A percentile compares a stretch with the other conserved stretches of the same genome.
phyloP scores from a whole-genome alignment of 2,797 vertebrate species.

The Pseudochirops corinnae region DNA sequence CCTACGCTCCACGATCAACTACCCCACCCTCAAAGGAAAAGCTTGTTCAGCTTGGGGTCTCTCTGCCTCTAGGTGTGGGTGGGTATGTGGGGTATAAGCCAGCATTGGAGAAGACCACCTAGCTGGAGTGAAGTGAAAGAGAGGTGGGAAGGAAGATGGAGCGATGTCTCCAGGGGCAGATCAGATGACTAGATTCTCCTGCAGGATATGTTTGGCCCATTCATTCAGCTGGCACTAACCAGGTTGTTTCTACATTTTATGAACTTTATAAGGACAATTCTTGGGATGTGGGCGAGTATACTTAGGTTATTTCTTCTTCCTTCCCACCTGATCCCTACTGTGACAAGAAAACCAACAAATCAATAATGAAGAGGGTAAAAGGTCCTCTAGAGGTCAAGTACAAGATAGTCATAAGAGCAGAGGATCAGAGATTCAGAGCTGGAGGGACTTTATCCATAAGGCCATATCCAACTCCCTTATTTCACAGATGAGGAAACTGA shows the following conservation, averaged over 20 bases:
- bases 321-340: background rate
- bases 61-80: background rate
- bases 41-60: background rate
- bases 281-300: background rate
- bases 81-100: background rate
- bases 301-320: background rate
- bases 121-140: background rate
- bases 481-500: background rate
- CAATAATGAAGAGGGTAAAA: background rate
- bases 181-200: background rate
- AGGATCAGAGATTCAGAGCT: background rate
- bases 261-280: background rate
- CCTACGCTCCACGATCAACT: background rate
- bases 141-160: background rate
- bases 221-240: background rate
- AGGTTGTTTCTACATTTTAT: background rate
- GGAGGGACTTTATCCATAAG: background rate
- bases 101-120: background rate
- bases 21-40: background rate
- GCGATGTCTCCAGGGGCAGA: background rate
- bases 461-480: background rate
- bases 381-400: background rate
- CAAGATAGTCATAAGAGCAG: background rate
- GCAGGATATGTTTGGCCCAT: background rate
- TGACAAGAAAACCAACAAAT: background rate